These are phyloP conservation scores for Oreonectes daqikongensis DNA, from an alignment of 2,797 vertebrate genomes.

Conservation along the genomic window DNA sequence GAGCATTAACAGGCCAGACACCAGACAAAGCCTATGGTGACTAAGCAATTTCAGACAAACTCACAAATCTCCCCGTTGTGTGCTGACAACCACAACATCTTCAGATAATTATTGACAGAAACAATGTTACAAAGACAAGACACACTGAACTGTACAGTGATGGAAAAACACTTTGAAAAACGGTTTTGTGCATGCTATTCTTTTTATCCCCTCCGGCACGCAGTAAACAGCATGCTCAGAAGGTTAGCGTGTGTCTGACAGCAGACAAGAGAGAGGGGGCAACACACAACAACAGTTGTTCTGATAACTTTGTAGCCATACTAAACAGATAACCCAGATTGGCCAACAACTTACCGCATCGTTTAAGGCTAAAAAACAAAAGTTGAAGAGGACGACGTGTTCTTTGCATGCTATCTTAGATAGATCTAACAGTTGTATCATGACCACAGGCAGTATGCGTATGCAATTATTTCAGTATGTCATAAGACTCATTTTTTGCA, in stretches of 20 bases:
- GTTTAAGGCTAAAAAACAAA: constrained; percentile 1
- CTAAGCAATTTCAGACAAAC: constrained; percentile 7
- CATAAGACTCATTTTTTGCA: constrained; percentile 41
- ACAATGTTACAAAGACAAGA: constrained; percentile 7
- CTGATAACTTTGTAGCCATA: constrained; percentile 30
- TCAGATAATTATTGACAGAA: constrained; percentile 19
- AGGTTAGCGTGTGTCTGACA: constrained; percentile 12
- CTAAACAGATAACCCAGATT: constrained; percentile 23
- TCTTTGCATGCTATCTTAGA: neutral
- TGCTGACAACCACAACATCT: constrained; percentile 18
- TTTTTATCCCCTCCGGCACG: constrained; percentile 40
- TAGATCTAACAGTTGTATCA: neutral
- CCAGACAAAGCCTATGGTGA: constrained; percentile 23
- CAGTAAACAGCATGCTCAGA: constrained; percentile 15
- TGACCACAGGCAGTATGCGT: neutral
- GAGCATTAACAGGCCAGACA: constrained; percentile 7
- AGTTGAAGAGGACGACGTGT: neutral
- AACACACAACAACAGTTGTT: constrained; percentile 46
- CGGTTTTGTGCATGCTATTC: constrained; percentile 39
- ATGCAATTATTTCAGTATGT: constrained; percentile 24
- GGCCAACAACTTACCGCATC: constrained; percentile 11
- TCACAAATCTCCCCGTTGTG: constrained; percentile 16
- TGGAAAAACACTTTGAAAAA: constrained; percentile 39
- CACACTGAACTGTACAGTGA: constrained; percentile 26
- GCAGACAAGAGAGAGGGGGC: neutral